Conservation (phyloP, 1,140 invertebrate genomes). For the Onthophagus taurus region DNA sequence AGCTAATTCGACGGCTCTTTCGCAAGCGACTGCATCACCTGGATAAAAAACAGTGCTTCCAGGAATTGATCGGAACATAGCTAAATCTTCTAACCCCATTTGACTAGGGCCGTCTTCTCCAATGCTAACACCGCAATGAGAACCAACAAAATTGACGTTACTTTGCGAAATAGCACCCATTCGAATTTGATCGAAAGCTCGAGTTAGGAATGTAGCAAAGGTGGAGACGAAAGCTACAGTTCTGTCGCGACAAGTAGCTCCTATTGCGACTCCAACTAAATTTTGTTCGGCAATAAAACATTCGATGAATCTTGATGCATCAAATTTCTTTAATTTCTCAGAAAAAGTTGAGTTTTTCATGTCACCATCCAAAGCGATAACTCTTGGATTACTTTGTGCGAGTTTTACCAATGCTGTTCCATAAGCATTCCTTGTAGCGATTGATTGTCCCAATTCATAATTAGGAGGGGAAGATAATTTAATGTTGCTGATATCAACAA, state of each 20-base stretch:
- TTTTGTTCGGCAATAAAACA: conserved; percentile 99
- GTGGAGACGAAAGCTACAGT: conserved; percentile 90
- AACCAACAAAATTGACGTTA: conserved; percentile 92
- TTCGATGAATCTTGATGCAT: conserved; percentile 77
- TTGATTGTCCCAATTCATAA: conserved; percentile 70
- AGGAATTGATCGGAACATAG: conserved; percentile 89
- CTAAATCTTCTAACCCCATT: conserved; percentile 97
- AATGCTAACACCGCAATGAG: conserved; percentile 92
- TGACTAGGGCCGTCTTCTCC: conserved; percentile 98
- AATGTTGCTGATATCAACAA: conserved; percentile 63
- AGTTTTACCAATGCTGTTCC: conserved; percentile 87
- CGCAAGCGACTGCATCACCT: conserved; percentile 87
- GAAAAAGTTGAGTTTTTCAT: conserved; percentile 98
- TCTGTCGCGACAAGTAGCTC: conserved; percentile 78
- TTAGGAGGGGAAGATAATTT: conserved; percentile 72
- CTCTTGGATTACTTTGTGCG: conserved; percentile 70
- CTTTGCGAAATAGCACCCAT: conserved; percentile 99
- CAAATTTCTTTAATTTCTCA: conserved; percentile 77
- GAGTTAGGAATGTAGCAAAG: conserved; percentile 95
- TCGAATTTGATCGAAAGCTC: conserved; percentile 94
- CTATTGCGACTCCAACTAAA: conserved; percentile 91
- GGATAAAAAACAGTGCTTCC: conserved; percentile 95
- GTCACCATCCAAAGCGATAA: conserved; percentile 90
- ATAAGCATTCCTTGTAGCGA: conserved; percentile 92
- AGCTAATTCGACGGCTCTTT: conserved; percentile 89